Evolutionary conservation across 2,113 vertebrate species (phyloP).

Genomic region (Leptocoma aspasia): DNA sequence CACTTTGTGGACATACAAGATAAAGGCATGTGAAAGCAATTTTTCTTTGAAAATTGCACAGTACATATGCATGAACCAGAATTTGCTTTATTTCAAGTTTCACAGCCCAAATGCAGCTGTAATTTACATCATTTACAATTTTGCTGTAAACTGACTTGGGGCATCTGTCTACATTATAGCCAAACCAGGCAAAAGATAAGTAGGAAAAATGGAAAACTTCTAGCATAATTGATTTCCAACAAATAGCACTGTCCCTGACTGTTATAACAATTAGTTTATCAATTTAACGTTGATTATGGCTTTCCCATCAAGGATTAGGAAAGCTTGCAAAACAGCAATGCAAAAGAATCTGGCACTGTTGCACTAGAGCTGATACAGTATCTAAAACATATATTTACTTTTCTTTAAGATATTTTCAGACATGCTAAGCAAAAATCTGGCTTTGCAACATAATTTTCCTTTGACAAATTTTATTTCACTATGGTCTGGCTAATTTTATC

Average conservation of each 20-base stretch:
- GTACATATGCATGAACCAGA: background rate
- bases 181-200: background rate
- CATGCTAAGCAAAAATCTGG: background rate
- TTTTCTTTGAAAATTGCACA: background rate
- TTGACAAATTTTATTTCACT: background rate
- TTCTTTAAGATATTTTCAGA: background rate
- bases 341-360: background rate
- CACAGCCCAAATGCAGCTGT: slow-evolving; percentile 2
- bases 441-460: background rate
- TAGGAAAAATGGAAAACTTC: slow-evolving; percentile 45
- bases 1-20: background rate
- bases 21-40: slow-evolving; percentile 9
- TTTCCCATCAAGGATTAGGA: background rate
- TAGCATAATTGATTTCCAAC: slow-evolving; percentile 19
- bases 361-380: background rate
- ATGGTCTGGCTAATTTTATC: background rate
- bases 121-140: slow-evolving; percentile 53
- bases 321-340: background rate
- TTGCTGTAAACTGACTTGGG: background rate
- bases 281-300: slow-evolving; percentile 2
- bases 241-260: slow-evolving; percentile 10
- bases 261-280: slow-evolving; percentile 51
- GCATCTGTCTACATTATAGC: slow-evolving; percentile 30
- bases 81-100: slow-evolving; percentile 18
- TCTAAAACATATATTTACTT: background rate